Base-by-base conservation (phyloP, 2,113 vertebrate genomes). In the Phylloscopus trochilus region DNA sequence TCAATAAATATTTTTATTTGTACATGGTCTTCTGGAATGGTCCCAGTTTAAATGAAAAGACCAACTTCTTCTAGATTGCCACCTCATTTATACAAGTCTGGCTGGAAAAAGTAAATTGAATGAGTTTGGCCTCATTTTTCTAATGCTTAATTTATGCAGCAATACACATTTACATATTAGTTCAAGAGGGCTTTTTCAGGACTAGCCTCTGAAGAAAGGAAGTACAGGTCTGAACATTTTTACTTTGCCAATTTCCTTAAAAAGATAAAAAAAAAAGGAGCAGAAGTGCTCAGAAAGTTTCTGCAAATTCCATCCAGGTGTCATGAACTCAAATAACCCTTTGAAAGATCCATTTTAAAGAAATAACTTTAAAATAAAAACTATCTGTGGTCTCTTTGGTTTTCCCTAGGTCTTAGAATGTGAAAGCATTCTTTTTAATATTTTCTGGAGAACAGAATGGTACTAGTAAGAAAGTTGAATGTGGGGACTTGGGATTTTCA, bases 11-110 rank as follows among this genome's bases (percentile, higher is more conserved):
- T 92, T 96, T 95, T 91, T 93, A 16, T 86, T 93, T 0, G 1
- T 82, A 47, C 33, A 3, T 88, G 80, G 73, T 93, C 69, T 72
- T 86, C 78, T 96, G 96, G 96, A 97, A 96, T 30, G 39, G 63
- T 33, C 72, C 93, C 96, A 95, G 70, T 82, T 93, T 79, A 78
- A 95, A 95, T 95, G 87, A 94, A 96, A 95, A 95, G 85, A 89
- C 51, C 76, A 90, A 33, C 43, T 88, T 95, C 70, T 95, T 93
- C 77, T 95, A 89, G 67, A 80, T 92, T 53, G 31, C 78, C 60
- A 87, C 86, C 73, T 92, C 75, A 91, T 89, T 94, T 95, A 87
- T 83, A 92, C 37, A 76, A 66, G 63, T 8, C n/a, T 96, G 80
- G 26, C 58, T 92, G 77, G 87, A 93, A 92, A 89, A 96, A 87